Base-by-base conservation (phyloP, 2,888 invertebrate species). In the Acanthococcus lagerstroemiae region DNA sequence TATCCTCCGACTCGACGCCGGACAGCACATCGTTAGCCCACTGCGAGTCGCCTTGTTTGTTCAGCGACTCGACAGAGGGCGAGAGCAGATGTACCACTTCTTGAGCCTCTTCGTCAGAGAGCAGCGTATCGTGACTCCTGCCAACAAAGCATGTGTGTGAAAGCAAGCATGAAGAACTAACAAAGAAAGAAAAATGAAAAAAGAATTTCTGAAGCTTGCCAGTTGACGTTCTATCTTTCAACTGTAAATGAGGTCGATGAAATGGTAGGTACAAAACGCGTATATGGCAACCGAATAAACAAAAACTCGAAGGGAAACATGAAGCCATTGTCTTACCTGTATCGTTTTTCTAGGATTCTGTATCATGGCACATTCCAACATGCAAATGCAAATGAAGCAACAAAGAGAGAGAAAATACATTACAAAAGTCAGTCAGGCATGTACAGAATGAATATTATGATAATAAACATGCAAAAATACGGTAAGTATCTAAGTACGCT, bases 101-200 rank as follows among this genome's bases (percentile, higher is more conserved):
- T 77, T 89, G 88, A 71, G 91, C 91, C 78, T 91, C 90, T 78
- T 91, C 91, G 76, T 92, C 91, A 68, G 90, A 89, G 74, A 90
- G 81, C 74, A 90, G 79, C 75, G 85, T 68, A 22, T 69, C 69
- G 61, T 69, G 69, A 67, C 67, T 68, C 61, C 67, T 69, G 46
- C 50, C n/a, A 19, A 48, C 48, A 48, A 48, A 48, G 21, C 48
- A 19, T 48, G n/a, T 19, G 4, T 4, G 19, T 19, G 17, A 37
- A 37, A 37, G 37, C 37, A 37, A 37, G 37, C 37, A n/a, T 37
- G n/a, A n/a, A n/a, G n/a, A 4, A 48, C 17, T 2, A 48, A n/a
- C 48, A 24, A 6, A 24, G 24, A 52, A 52, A 37, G 37, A 37
- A 22, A 22, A 22, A 22, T 9, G 2, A 48, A 2, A 48, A n/a